phyloP scores from a whole-genome alignment of 2,888 invertebrate genomes.

The Alcis repandata region DNA sequence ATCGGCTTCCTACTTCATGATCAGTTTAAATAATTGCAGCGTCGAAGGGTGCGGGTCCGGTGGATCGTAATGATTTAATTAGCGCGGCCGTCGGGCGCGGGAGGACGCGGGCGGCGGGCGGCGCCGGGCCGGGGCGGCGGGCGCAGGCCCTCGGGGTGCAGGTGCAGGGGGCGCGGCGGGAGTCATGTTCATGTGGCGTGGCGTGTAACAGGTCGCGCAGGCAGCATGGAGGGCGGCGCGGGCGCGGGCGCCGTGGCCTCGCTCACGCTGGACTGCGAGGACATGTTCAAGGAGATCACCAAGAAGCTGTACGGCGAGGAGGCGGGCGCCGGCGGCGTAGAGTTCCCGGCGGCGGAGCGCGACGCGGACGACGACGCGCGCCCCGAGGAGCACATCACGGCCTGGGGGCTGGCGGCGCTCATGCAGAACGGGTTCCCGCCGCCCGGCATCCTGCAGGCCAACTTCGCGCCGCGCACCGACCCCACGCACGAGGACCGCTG shows the following conservation, averaged over 20 bases:
- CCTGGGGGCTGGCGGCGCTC: conserved; percentile 91
- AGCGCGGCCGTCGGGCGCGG: conserved; percentile 10
- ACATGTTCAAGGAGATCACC: conserved; percentile 97
- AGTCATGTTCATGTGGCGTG: not conserved
- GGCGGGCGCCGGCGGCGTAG: conserved; percentile 72
- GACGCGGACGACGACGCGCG: conserved; percentile 87
- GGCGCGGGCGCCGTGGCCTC: conserved; percentile 78
- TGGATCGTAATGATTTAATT: conserved; percentile 17
- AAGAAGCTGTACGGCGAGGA: conserved; percentile 96
- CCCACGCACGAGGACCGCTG: conserved; percentile 86
- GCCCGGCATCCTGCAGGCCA: conserved; percentile 87
- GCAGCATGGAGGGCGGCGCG: conserved; percentile 84
- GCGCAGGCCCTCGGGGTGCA: conserved; percentile 19
- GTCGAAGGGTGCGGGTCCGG: not conserved
- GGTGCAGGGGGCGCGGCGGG: conserved; percentile 21
- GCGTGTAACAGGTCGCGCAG: conserved; percentile 8
- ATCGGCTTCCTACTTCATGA: not conserved
- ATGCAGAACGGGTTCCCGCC: conserved; percentile 92
- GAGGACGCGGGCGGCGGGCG: conserved; percentile 9
- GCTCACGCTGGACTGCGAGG: conserved; percentile 91
- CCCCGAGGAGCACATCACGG: conserved; percentile 90
- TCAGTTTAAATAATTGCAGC: not conserved
- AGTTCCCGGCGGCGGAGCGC: conserved; percentile 81
- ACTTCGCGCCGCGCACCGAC: conserved; percentile 85
- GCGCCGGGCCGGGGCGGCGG: conserved; percentile 4